These are phyloP conservation scores for Fistularia tabacaria DNA, from an alignment of 2,797 vertebrate genomes.

Conservation along the genomic window DNA sequence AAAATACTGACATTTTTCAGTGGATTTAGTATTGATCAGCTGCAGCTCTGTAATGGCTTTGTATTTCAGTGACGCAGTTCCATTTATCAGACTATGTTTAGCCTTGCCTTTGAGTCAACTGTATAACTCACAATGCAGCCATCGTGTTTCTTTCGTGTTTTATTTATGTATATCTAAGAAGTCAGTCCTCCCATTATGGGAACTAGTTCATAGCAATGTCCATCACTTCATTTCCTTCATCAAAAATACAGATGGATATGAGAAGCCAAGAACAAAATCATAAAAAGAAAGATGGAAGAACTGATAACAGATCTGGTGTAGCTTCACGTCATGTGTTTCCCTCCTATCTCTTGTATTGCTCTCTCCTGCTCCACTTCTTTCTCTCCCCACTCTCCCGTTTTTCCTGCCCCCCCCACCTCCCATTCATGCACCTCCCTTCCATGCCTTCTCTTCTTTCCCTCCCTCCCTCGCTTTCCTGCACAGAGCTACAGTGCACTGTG, in stretches of 20 bases:
- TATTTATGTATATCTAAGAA: not conserved
- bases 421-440: slow-evolving; percentile 1
- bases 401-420: slow-evolving; percentile 9
- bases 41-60: slow-evolving; percentile 20
- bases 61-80: slow-evolving; percentile 23
- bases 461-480: slow-evolving; percentile 49
- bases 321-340: no score
- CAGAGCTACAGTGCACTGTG: slow-evolving; percentile 62
- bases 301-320: slow-evolving; percentile 46
- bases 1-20: slow-evolving; percentile 15
- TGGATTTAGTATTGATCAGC: slow-evolving; percentile 18
- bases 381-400: slow-evolving; percentile 32
- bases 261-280: slow-evolving; percentile 2
- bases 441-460: slow-evolving; percentile 21
- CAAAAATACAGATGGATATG: slow-evolving; percentile 1
- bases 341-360: slow-evolving; percentile 7
- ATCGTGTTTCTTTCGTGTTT: slow-evolving; percentile 6
- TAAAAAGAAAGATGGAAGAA: slow-evolving; percentile 51
- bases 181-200: slow-evolving; percentile 3
- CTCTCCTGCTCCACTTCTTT: slow-evolving; percentile 33
- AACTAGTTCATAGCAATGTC: slow-evolving; percentile 6
- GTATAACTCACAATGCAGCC: not conserved
- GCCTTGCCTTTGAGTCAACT: slow-evolving; percentile 2
- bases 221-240: slow-evolving; percentile 3
- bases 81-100: slow-evolving; percentile 20